These are phyloP conservation scores for Vannuccia rotundouncinata DNA, from an alignment of 2,888 invertebrate genomes.

Conservation along the genomic window DNA sequence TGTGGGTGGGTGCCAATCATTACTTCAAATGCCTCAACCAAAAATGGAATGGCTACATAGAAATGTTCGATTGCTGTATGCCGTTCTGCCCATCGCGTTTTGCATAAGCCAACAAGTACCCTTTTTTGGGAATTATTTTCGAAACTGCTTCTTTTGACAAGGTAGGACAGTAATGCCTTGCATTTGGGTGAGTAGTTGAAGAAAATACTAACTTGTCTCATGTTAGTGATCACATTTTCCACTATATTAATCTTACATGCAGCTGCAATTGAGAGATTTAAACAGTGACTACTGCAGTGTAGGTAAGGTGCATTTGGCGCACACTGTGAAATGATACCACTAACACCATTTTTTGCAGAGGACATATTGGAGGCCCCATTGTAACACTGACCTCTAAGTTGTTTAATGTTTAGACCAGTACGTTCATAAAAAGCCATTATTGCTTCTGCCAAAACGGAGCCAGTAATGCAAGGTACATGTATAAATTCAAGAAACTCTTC, in stretches of 20 bases:
- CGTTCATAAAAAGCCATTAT: conserved; percentile 7
- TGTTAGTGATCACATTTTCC: conserved; percentile 35
- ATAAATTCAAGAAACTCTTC: conserved; percentile 38
- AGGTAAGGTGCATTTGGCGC: conserved; percentile 1
- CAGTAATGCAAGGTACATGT: conserved; percentile 27
- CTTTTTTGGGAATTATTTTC: conserved; percentile 28
- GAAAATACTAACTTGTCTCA: conserved; percentile 33
- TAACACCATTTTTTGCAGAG: not conserved
- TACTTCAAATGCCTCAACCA: conserved; percentile 35
- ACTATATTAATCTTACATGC: conserved; percentile 14
- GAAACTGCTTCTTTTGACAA: not conserved
- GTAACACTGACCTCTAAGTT: no score
- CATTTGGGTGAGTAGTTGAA: conserved; percentile 36
- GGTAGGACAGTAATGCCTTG: conserved; percentile 25
- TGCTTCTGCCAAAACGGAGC: not conserved
- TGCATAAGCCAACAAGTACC: conserved; percentile 34
- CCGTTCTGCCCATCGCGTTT: not conserved
- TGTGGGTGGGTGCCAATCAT: conserved; percentile 32
- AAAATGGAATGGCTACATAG: conserved; percentile 31
- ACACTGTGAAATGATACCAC: not conserved
- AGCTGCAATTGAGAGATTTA: conserved; percentile 16
- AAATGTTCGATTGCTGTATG: conserved; percentile 37
- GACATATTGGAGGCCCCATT: not conserved
- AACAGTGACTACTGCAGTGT: not conserved
- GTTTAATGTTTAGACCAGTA: conserved; percentile 24